Evolutionary conservation across 2,888 invertebrate genomes (phyloP).

Genomic region (Hydrotaea diabolus): DNA sequence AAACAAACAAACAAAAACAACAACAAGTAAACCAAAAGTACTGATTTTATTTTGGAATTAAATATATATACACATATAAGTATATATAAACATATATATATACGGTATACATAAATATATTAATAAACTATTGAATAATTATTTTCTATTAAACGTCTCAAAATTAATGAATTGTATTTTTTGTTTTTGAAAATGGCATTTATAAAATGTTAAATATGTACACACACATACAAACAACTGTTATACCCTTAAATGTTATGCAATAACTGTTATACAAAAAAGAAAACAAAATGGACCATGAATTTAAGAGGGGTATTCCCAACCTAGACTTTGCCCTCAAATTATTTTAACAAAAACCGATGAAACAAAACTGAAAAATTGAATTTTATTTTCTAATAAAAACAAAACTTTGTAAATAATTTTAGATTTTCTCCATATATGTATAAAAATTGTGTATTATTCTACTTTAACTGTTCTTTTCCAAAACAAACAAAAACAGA

Average conservation of each 20-base stretch:
- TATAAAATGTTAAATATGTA: conserved; percentile 35
- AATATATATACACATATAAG: conserved; percentile 37
- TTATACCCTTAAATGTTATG: conserved; percentile 51
- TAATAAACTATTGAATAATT: conserved; percentile 23
- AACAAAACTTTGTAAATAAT: conserved; percentile 52
- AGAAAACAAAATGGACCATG: conserved; percentile 53
- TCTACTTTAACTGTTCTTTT: conserved; percentile 34
- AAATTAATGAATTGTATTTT: conserved; percentile 45
- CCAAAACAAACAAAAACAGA: conserved; percentile 14
- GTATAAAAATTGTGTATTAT: conserved; percentile 62
- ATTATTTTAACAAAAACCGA: conserved; percentile 12
- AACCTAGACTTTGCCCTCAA: background rate
- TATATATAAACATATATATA: conserved; percentile 20
- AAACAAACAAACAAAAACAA: conserved; percentile 36
- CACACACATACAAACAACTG: conserved; percentile 19
- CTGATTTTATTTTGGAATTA: conserved; percentile 62
- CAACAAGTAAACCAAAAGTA: conserved; percentile 66
- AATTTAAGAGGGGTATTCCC: conserved; percentile 36
- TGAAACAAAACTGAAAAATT: conserved; percentile 19
- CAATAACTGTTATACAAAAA: conserved; percentile 48
- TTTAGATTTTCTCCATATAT: conserved; percentile 55
- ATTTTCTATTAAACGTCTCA: conserved; percentile 52
- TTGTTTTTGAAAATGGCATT: conserved; percentile 44
- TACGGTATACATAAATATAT: background rate
- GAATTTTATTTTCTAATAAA: conserved; percentile 37